Evolutionary conservation across 2,797 vertebrate species (phyloP).

Genomic region (Anas flavirostris): DNA sequence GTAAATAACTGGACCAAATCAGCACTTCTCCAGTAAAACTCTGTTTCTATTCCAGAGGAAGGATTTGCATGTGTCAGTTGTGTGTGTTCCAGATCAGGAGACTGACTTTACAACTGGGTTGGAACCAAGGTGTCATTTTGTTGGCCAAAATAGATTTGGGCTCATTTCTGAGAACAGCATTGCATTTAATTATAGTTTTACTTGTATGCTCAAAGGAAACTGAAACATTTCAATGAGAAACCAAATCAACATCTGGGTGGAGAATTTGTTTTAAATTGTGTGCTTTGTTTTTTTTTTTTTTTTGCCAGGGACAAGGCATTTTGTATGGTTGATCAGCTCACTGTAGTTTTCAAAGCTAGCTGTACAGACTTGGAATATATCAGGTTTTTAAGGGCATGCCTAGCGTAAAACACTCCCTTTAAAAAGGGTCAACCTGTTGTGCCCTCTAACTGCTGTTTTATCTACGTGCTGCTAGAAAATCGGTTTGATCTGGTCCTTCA

Average conservation of each 20-base stretch:
- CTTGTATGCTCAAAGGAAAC: neutral
- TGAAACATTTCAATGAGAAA: neutral
- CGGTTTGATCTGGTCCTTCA: constrained; percentile 53
- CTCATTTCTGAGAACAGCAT: neutral
- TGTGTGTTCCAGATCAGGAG: neutral
- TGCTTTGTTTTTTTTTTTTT: neutral
- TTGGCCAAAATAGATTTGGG: neutral
- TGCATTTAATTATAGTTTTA: neutral
- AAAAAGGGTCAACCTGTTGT: neutral
- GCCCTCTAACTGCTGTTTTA: neutral
- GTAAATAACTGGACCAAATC: neutral
- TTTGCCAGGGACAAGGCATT: neutral
- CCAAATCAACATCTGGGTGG: neutral
- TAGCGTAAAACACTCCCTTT: neutral
- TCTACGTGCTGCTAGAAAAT: constrained; percentile 46
- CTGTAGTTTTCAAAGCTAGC: neutral
- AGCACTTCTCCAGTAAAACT: neutral
- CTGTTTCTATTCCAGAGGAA: neutral
- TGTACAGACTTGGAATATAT: neutral
- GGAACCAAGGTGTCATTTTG: neutral
- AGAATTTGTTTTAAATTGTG: neutral
- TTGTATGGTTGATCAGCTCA: neutral
- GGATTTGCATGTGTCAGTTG: neutral
- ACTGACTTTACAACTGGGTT: neutral
- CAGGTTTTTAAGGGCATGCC: neutral